Evolutionary conservation across 2,113 vertebrate species (phyloP).

Genomic region (Gambusia holbrooki): DNA sequence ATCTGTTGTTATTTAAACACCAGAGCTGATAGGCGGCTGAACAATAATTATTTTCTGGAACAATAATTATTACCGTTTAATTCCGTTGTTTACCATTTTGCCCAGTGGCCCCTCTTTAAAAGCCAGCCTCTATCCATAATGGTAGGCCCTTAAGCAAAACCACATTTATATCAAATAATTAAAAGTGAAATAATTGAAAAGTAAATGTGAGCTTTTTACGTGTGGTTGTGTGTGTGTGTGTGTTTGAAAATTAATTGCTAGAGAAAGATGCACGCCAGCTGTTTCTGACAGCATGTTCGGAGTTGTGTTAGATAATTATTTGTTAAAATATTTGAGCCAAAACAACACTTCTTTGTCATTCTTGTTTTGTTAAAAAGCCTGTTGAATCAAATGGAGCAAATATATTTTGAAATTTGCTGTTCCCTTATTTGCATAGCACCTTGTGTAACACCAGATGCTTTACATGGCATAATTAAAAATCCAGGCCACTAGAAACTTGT

Average conservation of each 20-base stretch:
- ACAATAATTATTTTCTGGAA: constrained; percentile 78
- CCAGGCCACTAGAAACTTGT: neutral
- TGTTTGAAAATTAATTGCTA: constrained; percentile 49
- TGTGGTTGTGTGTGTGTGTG: constrained; percentile 4
- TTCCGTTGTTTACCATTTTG: constrained; percentile 74
- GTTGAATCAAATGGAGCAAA: neutral
- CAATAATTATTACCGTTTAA: constrained; percentile 80
- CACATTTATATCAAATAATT: constrained; percentile 76
- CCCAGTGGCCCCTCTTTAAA: constrained; percentile 70
- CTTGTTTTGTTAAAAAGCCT: neutral
- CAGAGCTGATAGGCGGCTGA: constrained; percentile 66
- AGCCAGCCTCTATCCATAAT: constrained; percentile 66
- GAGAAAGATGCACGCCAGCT: constrained; percentile 18
- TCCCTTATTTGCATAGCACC: neutral
- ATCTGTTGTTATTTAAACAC: constrained; percentile 72
- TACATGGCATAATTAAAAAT: neutral
- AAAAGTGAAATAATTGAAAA: constrained; percentile 74
- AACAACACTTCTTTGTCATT: neutral
- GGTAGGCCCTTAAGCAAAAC: constrained; percentile 65
- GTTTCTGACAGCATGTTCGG: neutral
- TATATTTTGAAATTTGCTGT: neutral
- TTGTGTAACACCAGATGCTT: neutral
- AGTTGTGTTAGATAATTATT: constrained; percentile 2
- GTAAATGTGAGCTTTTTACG: constrained; percentile 39
- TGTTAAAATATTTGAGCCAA: neutral